Percentiles rank a stretch among this genome's conserved stretches.
These are phyloP conservation scores for Bovichtus diacanthus DNA, from an alignment of 2,797 vertebrate species.

Conservation along the genomic window DNA sequence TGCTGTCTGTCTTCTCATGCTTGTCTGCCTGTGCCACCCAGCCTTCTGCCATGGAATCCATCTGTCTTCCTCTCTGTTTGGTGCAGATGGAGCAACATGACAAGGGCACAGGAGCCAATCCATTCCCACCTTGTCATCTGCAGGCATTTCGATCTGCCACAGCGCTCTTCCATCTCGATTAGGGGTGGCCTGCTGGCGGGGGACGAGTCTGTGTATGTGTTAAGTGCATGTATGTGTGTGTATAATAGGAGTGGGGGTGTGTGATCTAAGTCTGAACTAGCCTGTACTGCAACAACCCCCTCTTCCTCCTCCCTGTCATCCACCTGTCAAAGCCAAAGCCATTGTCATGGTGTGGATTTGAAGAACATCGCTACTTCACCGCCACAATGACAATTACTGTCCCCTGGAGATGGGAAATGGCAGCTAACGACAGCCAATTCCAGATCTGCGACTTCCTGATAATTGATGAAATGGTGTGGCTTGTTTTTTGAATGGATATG, in stretches of 20 bases:
- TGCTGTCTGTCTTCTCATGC: constrained; percentile 20
- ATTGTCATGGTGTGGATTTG: constrained; percentile 85
- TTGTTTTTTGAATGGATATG: constrained; percentile 21
- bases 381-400: constrained; percentile 68
- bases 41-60: constrained; percentile 61
- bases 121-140: constrained; percentile 84
- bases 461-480: constrained; percentile 41
- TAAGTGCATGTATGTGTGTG: constrained; percentile 29
- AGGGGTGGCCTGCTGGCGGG: constrained; percentile 79
- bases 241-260: not conserved
- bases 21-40: constrained; percentile 51
- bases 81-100: constrained; percentile 79
- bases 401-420: constrained; percentile 46
- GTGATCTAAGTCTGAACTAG: constrained; percentile 81
- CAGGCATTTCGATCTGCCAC: constrained; percentile 84
- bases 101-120: constrained; percentile 83
- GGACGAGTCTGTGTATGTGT: constrained; percentile 63
- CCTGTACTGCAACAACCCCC: constrained; percentile 62
- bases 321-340: constrained; percentile 83
- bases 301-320: constrained; percentile 57
- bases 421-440: constrained; percentile 43
- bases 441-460: constrained; percentile 51
- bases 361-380: constrained; percentile 51
- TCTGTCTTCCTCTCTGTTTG: constrained; percentile 72
- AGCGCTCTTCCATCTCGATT: constrained; percentile 88